Conservation (phyloP, 2,888 invertebrate species). For the Druceiella hillmani region DNA sequence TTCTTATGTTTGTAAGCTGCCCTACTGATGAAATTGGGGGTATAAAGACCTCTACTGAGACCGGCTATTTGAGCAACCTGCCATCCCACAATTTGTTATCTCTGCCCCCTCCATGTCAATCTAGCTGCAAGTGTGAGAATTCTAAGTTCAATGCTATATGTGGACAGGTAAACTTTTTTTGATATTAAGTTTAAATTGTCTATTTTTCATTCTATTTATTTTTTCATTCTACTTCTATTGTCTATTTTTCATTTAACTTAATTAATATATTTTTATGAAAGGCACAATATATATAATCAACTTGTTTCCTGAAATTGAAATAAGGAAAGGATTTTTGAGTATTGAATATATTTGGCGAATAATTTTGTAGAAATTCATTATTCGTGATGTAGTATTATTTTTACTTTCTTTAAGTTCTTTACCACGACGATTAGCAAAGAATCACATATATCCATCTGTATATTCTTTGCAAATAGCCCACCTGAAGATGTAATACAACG, state of each 20-base stretch:
- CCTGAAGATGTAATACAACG: no score
- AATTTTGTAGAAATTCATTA: no score
- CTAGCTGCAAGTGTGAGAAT: conserved; percentile 66
- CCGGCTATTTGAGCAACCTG: not conserved
- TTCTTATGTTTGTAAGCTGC: conserved; percentile 86
- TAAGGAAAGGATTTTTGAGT: no score
- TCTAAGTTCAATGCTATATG: conserved; percentile 82
- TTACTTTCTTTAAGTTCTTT: no score
- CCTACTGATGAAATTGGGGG: conserved; percentile 79
- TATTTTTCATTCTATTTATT: not conserved
- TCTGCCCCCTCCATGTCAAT: conserved; percentile 49
- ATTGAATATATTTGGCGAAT: no score
- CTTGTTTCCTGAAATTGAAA: no score
- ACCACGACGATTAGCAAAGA: no score
- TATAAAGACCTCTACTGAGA: conserved; percentile 34
- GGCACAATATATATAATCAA: no score
- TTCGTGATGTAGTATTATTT: no score
- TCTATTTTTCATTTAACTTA: not conserved
- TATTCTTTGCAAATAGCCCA: no score
- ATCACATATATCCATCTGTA: no score
- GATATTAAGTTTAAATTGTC: conserved; percentile 3
- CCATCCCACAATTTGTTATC: conserved; percentile 13
- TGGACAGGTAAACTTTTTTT: conserved; percentile 47
- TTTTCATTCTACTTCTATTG: not conserved
- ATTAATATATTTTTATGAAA: conserved; percentile 2